Conservation (phyloP, 2,797 vertebrate genomes). For the Smutsia gigantea region DNA sequence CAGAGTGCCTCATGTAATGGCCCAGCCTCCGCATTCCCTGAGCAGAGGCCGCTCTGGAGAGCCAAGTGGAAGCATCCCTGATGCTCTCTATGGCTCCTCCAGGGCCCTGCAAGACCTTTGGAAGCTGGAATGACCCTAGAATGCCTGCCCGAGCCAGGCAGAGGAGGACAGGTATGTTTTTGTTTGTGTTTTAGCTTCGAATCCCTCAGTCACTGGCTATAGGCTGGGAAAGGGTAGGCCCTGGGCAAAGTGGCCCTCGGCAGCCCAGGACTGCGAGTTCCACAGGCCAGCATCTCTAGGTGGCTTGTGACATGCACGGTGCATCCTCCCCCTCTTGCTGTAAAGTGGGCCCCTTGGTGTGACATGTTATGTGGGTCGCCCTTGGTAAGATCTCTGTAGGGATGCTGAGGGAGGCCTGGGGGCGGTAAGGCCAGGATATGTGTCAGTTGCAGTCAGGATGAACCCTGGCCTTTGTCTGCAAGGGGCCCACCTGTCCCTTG, state of each 20-base stretch:
- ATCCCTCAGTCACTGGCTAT: neutral
- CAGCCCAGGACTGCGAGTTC: neutral
- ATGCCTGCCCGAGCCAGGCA: neutral
- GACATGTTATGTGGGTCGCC: fast-evolving
- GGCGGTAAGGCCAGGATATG: fast-evolving
- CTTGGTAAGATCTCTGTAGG: neutral
- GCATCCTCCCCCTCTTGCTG: neutral
- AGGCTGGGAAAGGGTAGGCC: neutral
- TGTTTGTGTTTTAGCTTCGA: neutral
- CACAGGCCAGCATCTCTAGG: neutral
- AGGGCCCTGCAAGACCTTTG: neutral
- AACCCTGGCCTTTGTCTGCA: too few species aligned
- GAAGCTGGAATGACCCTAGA: neutral
- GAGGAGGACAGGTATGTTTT: too few species aligned
- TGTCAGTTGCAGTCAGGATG: fast-evolving
- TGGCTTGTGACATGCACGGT: neutral
- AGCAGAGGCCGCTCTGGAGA: neutral
- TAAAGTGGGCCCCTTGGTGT: fast-evolving
- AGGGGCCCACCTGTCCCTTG: fast-evolving
- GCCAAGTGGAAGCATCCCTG: fast-evolving
- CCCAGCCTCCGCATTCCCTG: too few species aligned
- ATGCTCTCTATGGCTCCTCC: neutral
- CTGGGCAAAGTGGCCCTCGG: neutral
- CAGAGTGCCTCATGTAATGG: fast-evolving
- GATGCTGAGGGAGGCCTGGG: fast-evolving